Conservation (phyloP, 2,888 invertebrate genomes). For the Galeopsomyia nigrocyanea region DNA sequence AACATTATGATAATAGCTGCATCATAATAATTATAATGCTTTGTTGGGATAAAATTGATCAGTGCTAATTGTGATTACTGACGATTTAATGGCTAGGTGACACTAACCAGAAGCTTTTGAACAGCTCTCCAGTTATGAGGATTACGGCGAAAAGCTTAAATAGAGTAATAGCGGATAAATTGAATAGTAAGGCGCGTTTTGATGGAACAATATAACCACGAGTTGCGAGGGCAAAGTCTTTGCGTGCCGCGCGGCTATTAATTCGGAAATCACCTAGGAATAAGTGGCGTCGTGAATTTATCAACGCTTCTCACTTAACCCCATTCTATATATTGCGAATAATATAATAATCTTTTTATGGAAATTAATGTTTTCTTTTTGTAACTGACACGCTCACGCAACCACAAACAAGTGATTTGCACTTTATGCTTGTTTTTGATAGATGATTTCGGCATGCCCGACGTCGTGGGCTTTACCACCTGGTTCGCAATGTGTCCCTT, state of each 20-base stretch:
- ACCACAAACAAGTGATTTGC: neutral
- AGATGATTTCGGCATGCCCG: conserved; percentile 67
- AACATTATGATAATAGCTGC: conserved; percentile 15
- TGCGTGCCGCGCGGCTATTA: conserved; percentile 6
- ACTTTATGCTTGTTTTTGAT: conserved; percentile 45
- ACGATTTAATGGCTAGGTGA: conserved; percentile 4
- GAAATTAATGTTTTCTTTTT: too few relatives aligned
- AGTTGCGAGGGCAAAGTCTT: neutral
- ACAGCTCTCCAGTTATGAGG: too few relatives aligned
- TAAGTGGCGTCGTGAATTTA: neutral
- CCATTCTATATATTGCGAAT: neutral
- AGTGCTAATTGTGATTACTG: conserved; percentile 20
- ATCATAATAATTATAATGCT: conserved; percentile 34
- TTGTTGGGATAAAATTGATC: conserved; percentile 22
- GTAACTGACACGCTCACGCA: too few relatives aligned
- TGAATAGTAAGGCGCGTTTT: too few relatives aligned
- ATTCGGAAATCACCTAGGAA: conserved; percentile 22
- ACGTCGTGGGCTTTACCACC: conserved; percentile 71
- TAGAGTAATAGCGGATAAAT: too few relatives aligned
- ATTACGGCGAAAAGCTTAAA: too few relatives aligned
- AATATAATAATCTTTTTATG: neutral
- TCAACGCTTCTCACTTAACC: neutral
- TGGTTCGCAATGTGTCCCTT: conserved; percentile 72
- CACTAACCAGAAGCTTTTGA: conserved; percentile 7
- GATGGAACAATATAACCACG: too few relatives aligned